These are phyloP conservation scores for Anguilla rostrata DNA, from an alignment of 2,113 vertebrate genomes.

Conservation along the genomic window DNA sequence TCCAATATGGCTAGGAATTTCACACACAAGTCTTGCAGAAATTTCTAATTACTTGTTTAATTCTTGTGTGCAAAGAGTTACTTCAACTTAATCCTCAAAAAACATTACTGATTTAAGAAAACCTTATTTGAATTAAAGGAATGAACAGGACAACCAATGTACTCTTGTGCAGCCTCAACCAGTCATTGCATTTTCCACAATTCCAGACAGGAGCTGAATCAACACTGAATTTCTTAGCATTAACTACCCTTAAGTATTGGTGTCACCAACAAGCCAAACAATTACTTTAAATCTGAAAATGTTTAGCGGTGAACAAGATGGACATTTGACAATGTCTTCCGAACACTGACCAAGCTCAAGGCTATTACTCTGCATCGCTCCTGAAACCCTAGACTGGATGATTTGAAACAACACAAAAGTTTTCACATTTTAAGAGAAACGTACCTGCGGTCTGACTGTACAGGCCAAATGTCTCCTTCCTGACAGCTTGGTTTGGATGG, in stretches of 20 bases:
- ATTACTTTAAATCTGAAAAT: neutral
- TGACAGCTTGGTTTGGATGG: constrained; percentile 79
- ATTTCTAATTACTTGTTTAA: neutral
- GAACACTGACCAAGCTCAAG: neutral
- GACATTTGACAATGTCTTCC: neutral
- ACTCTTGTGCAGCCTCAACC: too few relatives aligned
- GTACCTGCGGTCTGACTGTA: constrained; percentile 86
- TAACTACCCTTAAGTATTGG: neutral
- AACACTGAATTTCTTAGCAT: neutral
- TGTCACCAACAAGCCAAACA: neutral
- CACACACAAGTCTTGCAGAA: neutral
- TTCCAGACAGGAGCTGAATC: too few relatives aligned
- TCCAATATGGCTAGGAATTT: neutral
- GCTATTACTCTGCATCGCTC: neutral
- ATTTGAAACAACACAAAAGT: neutral
- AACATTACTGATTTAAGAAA: too few relatives aligned
- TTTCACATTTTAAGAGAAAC: neutral
- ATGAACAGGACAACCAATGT: too few relatives aligned
- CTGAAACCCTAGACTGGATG: neutral
- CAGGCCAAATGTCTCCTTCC: constrained; percentile 82
- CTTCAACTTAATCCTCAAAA: too few relatives aligned
- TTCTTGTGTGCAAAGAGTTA: neutral
- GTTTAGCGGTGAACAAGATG: neutral
- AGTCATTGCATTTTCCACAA: too few relatives aligned
- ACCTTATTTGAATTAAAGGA: too few relatives aligned